phyloP scores from a whole-genome alignment of 37 sponge, comb jelly and placozoan genomes.

The Axinella damicornis region DNA sequence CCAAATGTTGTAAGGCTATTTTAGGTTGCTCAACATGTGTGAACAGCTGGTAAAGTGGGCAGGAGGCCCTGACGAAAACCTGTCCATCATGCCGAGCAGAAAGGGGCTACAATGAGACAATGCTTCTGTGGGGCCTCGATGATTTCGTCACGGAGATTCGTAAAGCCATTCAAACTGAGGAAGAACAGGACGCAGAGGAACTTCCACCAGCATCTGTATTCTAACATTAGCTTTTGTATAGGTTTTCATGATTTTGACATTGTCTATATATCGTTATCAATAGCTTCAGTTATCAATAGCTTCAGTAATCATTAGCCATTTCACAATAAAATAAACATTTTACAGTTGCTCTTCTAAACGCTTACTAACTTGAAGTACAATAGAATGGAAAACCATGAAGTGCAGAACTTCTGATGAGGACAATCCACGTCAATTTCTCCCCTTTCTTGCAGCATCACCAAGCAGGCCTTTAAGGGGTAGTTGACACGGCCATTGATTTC shows the following conservation, averaged over 20 bases:
- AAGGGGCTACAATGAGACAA: constrained; percentile 41
- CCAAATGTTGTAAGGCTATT: constrained; percentile 55
- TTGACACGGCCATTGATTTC: constrained; percentile 66
- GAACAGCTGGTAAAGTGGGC: constrained; percentile 49
- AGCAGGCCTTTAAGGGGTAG: constrained; percentile 60
- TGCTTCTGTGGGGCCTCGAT: constrained; percentile 34
- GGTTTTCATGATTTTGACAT: no score
- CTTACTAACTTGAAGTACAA: no score
- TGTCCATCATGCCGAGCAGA: constrained; percentile 49
- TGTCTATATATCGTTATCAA: no score
- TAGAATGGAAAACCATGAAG: constrained; percentile 58
- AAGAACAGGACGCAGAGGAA: background rate
- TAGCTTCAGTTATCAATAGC: no score
- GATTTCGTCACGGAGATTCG: background rate
- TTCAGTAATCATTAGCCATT: no score
- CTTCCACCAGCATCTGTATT: no score
- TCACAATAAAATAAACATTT: no score
- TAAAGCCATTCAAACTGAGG: constrained; percentile 2
- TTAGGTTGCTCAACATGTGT: constrained; percentile 54
- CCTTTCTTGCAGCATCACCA: constrained; percentile 33
- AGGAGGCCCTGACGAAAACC: constrained; percentile 41
- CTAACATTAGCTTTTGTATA: no score
- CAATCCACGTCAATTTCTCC: constrained; percentile 39
- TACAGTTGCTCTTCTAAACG: no score
- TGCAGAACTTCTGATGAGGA: constrained; percentile 43